phyloP scores from a whole-genome alignment of 2,113 vertebrate genomes.

The Podarcis cretensis region DNA sequence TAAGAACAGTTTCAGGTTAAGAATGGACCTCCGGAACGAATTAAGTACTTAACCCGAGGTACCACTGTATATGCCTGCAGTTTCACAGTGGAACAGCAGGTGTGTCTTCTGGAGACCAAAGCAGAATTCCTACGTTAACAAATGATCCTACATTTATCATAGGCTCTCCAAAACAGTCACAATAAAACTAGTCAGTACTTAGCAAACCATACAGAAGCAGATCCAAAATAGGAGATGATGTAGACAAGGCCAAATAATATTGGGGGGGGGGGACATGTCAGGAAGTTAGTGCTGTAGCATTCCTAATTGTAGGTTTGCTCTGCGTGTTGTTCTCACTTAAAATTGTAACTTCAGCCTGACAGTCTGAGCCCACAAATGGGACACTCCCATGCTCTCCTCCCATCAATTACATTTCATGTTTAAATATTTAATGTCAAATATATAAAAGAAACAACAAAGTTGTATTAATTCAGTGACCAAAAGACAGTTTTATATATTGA shows the following conservation, averaged over 20 bases:
- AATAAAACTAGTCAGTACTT: background rate
- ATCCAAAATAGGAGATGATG: background rate
- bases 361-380: background rate
- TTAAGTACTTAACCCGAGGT: no score
- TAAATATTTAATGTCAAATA: slow-evolving; percentile 15
- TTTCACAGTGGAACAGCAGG: background rate
- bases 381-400: slow-evolving; percentile 3
- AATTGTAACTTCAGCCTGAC: background rate
- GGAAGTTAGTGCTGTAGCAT: background rate
- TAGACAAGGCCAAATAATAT: background rate
- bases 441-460: slow-evolving; percentile 1
- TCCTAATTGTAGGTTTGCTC: background rate
- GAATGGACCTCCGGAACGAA: no score
- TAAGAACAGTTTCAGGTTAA: no score
- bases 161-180: background rate
- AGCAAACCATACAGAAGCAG: background rate
- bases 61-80: no score
- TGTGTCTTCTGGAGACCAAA: slow-evolving; percentile 9
- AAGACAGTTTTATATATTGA: background rate
- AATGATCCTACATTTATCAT: background rate
- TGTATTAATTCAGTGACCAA: slow-evolving; percentile 16
- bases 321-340: background rate
- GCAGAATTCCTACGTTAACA: slow-evolving; percentile 24
- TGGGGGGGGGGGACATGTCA: background rate
- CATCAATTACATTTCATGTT: slow-evolving; percentile 30